Conservation (phyloP, 2,113 vertebrate genomes). For the Aegotheles bennettii region DNA sequence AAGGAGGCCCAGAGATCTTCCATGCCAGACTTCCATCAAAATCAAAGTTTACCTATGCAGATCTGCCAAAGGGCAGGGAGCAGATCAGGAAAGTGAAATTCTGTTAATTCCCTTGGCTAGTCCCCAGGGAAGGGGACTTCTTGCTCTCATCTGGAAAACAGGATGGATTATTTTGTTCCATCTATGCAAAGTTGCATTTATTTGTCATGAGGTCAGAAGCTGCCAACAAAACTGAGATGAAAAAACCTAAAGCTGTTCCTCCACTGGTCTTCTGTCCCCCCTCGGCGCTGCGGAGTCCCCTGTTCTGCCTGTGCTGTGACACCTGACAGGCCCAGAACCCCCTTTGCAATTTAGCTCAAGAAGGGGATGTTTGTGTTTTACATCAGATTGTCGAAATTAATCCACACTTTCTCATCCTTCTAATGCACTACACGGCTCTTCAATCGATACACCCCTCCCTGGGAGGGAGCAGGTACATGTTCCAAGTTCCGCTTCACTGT, state of each 20-base stretch:
- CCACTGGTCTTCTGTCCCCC: background rate
- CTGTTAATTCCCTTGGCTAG: background rate
- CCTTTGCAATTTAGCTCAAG: background rate
- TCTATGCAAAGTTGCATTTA: background rate
- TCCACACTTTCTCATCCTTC: background rate
- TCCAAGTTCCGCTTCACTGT: constrained; percentile 27
- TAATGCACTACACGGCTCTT: background rate
- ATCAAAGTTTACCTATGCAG: background rate
- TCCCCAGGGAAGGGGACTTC: background rate
- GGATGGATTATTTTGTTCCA: background rate
- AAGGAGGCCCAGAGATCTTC: background rate
- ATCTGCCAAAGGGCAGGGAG: background rate
- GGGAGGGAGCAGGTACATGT: background rate
- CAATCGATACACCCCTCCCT: background rate
- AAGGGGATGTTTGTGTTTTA: constrained; percentile 3
- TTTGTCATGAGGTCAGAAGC: background rate
- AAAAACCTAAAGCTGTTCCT: background rate
- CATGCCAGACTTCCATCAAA: background rate
- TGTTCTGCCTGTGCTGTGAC: background rate
- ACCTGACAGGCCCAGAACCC: background rate
- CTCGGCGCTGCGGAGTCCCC: background rate
- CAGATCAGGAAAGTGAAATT: background rate
- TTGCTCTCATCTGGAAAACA: background rate
- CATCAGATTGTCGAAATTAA: constrained; percentile 51
- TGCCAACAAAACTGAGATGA: background rate